These are phyloP conservation scores for Hydrochoerus hydrochaeris DNA, from an alignment of 2,113 vertebrate genomes.

Conservation along the genomic window DNA sequence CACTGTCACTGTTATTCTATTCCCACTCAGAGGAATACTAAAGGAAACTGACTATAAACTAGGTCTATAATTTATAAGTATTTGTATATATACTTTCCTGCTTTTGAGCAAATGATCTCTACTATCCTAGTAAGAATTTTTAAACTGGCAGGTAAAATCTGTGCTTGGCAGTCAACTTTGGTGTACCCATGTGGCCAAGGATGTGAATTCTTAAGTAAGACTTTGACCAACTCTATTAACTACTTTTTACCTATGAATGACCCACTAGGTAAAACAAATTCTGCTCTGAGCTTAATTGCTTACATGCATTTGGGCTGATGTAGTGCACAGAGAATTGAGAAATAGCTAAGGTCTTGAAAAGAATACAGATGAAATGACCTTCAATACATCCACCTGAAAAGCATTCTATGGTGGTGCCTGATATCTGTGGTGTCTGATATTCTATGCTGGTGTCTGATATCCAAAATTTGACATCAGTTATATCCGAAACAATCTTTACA, in stretches of 20 bases:
- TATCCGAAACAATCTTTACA: neutral
- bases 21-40: neutral
- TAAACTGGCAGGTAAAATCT: neutral
- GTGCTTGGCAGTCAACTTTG: neutral
- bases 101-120: neutral
- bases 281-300: neutral
- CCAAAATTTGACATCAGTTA: neutral
- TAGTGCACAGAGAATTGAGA: neutral
- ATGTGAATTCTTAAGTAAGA: neutral
- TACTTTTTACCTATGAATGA: constrained; percentile 9
- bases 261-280: neutral
- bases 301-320: neutral
- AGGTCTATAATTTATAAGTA: neutral
- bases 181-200: neutral
- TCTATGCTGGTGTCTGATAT: neutral
- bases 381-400: neutral
- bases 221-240: neutral
- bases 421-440: neutral
- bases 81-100: neutral
- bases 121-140: neutral
- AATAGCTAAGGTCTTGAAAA: neutral
- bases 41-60: neutral
- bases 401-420: neutral
- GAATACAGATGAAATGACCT: neutral
- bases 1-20: neutral